Conservation (phyloP, 2,113 vertebrate species). For the Lycocorax pyrrhopterus region DNA sequence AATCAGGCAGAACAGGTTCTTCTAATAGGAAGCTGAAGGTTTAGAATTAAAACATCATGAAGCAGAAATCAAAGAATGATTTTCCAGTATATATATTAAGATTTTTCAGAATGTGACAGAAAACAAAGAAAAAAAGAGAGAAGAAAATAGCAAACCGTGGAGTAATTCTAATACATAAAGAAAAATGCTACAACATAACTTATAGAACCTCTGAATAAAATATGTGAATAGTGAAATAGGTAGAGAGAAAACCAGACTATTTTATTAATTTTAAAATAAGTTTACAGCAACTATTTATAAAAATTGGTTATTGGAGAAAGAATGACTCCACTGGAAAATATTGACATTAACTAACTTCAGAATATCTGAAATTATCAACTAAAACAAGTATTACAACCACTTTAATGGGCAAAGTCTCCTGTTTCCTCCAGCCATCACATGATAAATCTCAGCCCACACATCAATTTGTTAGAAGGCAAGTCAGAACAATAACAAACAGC, state of each 20-base stretch:
- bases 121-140: not conserved
- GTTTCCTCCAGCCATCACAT: conserved; percentile 1
- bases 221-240: not conserved
- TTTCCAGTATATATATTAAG: not conserved
- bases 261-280: conserved; percentile 2
- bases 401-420: conserved; percentile 13
- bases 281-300: not conserved
- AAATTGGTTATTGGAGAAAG: not conserved
- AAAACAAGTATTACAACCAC: not conserved
- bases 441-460: conserved; percentile 41
- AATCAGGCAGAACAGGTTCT: not conserved
- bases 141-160: not conserved
- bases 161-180: not conserved
- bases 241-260: not conserved
- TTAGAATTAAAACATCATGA: not conserved
- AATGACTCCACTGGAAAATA: not conserved
- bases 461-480: conserved; percentile 61
- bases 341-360: not conserved
- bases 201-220: not conserved
- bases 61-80: not conserved
- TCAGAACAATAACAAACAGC: conserved; percentile 52
- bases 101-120: not conserved
- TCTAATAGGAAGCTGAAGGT: not conserved
- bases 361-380: not conserved
- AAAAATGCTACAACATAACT: not conserved